Base-by-base conservation (phyloP, 2,797 vertebrate species). In the Pseudocheirus occidentalis region DNA sequence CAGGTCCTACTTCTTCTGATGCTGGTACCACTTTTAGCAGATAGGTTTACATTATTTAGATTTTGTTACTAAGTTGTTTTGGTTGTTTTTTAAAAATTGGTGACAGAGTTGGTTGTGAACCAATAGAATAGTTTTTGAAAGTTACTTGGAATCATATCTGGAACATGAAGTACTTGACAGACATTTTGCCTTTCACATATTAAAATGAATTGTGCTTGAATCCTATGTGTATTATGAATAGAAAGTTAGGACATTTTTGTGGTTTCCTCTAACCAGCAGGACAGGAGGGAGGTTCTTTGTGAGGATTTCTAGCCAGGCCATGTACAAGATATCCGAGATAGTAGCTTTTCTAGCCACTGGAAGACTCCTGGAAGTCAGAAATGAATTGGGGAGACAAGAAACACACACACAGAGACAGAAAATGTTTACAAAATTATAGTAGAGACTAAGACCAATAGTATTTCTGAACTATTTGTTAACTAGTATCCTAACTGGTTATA, bases 181-280 rank as follows among this genome's bases (percentile, higher is more conserved):
- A 50, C 18, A 46, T 55, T 0, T 91, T 95, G 93, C 55, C 95
- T 96, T 92, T 93, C 50, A 28, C 66, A 93, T 18, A 55, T 92
- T 91, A 93, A 73, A 62, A 73, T 92, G 95, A 95, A 95, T 54
- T 28, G 29, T 58, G 34, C 53, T 94, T 90, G 90, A 40, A 96
- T 54, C 57, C 62, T 95, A 96, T 57, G 34, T 28, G 4, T 66
- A 97, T 99, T 99, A 99, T 18, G 99, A 99, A 98, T 99, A 99
- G 99, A 99, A 99, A 24, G 99, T 99, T 59, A 99, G 98, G 90
- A 99, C 99, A 13, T 99, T 99, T 99, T 99, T 99, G 98, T 99
- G 99, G 98, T 99, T 99, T 96, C 99, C 99, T 98, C 99, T 99
- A 94, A 99, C 99, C 97, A 99, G 99, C 97, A 99, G 95, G 87